Evolutionary conservation across 2,797 vertebrate genomes (phyloP).

Genomic region (Furcifer pardalis): DNA sequence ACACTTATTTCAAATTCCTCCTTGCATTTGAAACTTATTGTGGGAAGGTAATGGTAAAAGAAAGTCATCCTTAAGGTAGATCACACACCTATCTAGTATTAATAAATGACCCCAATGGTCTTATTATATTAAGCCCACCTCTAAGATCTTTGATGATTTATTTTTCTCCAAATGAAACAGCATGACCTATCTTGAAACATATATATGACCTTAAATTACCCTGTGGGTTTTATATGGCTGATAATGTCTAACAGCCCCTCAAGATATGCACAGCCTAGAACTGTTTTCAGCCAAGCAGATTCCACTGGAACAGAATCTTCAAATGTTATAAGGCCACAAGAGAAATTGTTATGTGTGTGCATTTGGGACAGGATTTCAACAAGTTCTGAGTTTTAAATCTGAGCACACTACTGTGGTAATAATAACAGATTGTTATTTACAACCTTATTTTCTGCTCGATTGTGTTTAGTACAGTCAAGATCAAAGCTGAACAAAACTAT

Average conservation of each 20-base stretch:
- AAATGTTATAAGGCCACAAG: neutral
- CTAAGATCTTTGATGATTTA: neutral
- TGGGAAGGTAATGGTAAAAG: too few relatives aligned
- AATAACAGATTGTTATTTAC: slow-evolving; percentile 64
- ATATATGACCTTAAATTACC: neutral
- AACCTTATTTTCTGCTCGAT: slow-evolving; percentile 43
- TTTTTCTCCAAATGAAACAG: neutral
- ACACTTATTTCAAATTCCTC: too few relatives aligned
- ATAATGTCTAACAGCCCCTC: neutral
- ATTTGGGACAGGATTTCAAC: slow-evolving; percentile 33
- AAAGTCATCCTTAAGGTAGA: too few relatives aligned
- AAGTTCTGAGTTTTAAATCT: slow-evolving; percentile 62
- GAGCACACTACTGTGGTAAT: slow-evolving; percentile 48
- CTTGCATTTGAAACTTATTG: too few relatives aligned
- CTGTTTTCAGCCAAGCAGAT: neutral
- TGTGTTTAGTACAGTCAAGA: slow-evolving; percentile 61
- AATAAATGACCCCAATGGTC: too few relatives aligned
- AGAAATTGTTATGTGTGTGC: slow-evolving; percentile 32
- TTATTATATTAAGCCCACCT: too few relatives aligned
- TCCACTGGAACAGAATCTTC: neutral
- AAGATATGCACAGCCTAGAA: neutral
- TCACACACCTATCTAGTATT: too few relatives aligned
- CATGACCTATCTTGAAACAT: neutral
- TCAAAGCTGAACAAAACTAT: slow-evolving; percentile 63
- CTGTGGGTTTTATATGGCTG: neutral